Percentiles rank a stretch among this genome's conserved stretches.
These are phyloP conservation scores for Pipistrellus pipistrellus DNA, from an alignment of 2,797 vertebrate genomes.

Conservation along the genomic window DNA sequence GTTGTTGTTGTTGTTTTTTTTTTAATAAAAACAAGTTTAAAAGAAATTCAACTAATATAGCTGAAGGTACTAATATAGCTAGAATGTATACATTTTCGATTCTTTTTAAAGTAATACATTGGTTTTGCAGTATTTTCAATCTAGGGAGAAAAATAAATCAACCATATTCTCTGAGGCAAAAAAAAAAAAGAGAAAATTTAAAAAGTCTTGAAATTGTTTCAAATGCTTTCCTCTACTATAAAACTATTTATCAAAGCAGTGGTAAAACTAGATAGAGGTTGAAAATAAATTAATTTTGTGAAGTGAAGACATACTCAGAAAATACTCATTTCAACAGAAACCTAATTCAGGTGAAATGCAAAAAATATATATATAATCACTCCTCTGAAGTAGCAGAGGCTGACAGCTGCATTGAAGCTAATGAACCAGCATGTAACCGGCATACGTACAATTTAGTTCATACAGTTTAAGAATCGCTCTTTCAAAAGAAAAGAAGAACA, in stretches of 20 bases:
- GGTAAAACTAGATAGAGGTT: slow-evolving; percentile 57
- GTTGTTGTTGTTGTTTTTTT: neutral
- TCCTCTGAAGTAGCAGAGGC: slow-evolving; percentile 19
- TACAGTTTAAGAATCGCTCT: neutral
- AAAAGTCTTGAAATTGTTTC: slow-evolving; percentile 37
- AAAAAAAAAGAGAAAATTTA: neutral
- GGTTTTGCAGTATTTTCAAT: slow-evolving; percentile 35
- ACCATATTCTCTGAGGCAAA: slow-evolving; percentile 33
- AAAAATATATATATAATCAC: neutral
- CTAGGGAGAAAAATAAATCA: slow-evolving; percentile 3
- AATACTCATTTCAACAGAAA: slow-evolving; percentile 54
- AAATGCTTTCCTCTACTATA: slow-evolving; percentile 11
- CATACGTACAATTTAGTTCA: slow-evolving; percentile 18
- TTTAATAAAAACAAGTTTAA: neutral
- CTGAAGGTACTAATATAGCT: neutral
- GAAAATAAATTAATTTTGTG: slow-evolving; percentile 66
- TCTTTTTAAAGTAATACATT: slow-evolving; percentile 54
- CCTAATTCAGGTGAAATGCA: slow-evolving; percentile 41
- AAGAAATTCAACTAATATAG: slow-evolving; percentile 1
- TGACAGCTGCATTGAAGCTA: slow-evolving; percentile 14
- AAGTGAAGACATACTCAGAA: slow-evolving; percentile 59
- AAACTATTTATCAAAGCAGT: slow-evolving; percentile 50
- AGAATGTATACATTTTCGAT: slow-evolving; percentile 33
- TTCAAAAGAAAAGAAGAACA: neutral
- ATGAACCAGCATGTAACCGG: neutral